Evolutionary conservation across 2,797 vertebrate genomes (phyloP), one percentile per base, ranked within the genome.

Genomic region (Aselliscus stoliczkanus): DNA sequence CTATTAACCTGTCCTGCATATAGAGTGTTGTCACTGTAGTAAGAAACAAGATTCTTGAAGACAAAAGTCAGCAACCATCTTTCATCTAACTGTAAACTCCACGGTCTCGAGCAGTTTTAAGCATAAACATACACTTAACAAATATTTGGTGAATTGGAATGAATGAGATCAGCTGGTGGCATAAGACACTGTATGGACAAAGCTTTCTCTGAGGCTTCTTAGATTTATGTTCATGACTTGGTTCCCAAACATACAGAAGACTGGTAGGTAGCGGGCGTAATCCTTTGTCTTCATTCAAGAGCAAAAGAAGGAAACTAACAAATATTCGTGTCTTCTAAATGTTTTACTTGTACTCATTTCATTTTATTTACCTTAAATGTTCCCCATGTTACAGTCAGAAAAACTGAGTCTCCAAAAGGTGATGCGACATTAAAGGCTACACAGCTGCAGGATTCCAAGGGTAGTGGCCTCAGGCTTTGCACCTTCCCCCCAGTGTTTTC

Each of bases 91-190:
- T 92, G 34, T 90, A 88, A 93, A 79, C 76, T 52, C 23, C n/a
- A 27, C 31, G 4, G 23, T 88, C 92, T 90, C 64, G 23, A 31
- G 60, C 54, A 81, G 31, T 89, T 82, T 73, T 64, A 92, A 67
- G 75, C 64, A 42, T 81, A 90, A 93, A 81, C 67, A 77, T 69
- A 72, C 15, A 72, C 25, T 72, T 81, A 76, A 95, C 96, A 96
- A 97, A 97, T 86, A 94, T 93, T 96, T 86, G 84, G 58, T 93
- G 44, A 90, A 65, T 81, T 67, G 64, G 67, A 84, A 56, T 83
- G 82, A 95, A 88, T 90, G 90, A 90, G 88, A 87, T 86, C 90
- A 76, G 64, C 75, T 76, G 64, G 80, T 54, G 18, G 87, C 86
- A 88, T 37, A n/a, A 34, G 69, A 84, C 21, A n/a, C 25, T 88